Evolutionary conservation across 2,888 invertebrate species (phyloP).

Genomic region (Pollenia griseotomentosa): DNA sequence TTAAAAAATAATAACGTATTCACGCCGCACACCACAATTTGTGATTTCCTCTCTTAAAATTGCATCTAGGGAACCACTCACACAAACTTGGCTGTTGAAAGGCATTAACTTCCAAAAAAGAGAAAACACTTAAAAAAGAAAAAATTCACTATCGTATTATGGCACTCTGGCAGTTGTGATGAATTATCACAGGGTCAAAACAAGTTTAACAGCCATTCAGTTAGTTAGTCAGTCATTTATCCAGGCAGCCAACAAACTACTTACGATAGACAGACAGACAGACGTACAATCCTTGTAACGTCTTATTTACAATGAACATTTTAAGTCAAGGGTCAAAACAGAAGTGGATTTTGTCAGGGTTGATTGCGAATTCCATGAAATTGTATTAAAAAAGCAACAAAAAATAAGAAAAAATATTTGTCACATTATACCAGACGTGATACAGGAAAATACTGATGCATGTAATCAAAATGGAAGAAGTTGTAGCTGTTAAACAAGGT

Average conservation of each 20-base stretch:
- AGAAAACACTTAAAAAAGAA: conserved; percentile 5
- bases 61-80: background rate
- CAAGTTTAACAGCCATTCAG: conserved; percentile 18
- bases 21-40: no score
- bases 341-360: conserved; percentile 55
- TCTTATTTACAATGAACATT: conserved; percentile 59
- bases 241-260: conserved; percentile 17
- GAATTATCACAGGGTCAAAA: conserved; percentile 52
- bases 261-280: conserved; percentile 8
- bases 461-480: conserved; percentile 24
- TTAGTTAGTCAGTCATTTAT: background rate
- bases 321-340: conserved; percentile 61
- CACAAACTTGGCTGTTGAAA: background rate
- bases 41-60: no score
- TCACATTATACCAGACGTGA: conserved; percentile 79
- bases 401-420: conserved; percentile 78
- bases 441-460: conserved; percentile 69
- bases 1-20: no score
- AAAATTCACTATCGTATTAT: conserved; percentile 18
- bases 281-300: conserved; percentile 21
- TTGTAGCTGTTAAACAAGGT: conserved; percentile 22
- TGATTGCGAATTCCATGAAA: conserved; percentile 49
- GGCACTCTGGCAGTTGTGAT: conserved; percentile 31
- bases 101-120: conserved; percentile 25
- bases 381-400: conserved; percentile 8